These are phyloP conservation scores for Dicentrarchus labrax DNA, from an alignment of 2,113 vertebrate genomes.

Conservation along the genomic window DNA sequence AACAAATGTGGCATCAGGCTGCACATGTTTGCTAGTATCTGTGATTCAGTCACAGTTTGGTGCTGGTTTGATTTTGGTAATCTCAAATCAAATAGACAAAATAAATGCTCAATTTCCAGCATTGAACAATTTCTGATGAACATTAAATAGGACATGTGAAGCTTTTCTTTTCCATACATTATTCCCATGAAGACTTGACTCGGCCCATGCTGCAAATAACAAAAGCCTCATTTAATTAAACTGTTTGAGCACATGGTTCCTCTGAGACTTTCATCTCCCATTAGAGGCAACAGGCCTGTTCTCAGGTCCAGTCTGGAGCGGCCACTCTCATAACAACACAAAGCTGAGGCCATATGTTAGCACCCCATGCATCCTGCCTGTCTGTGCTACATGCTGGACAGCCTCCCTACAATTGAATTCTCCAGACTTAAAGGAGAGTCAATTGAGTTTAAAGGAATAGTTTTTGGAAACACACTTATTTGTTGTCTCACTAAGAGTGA, in stretches of 20 bases:
- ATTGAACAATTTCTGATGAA: background rate
- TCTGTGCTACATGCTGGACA: background rate
- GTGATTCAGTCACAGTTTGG: slow-evolving; percentile 31
- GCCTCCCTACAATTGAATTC: background rate
- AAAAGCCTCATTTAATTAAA: slow-evolving; percentile 30
- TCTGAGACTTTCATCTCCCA: slow-evolving; percentile 39
- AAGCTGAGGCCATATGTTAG: slow-evolving; percentile 29
- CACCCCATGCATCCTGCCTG: background rate
- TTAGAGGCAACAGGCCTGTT: slow-evolving; percentile 19
- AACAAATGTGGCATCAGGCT: slow-evolving; percentile 11
- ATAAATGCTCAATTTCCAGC: slow-evolving; percentile 26
- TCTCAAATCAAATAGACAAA: slow-evolving; percentile 27
- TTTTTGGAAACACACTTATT: background rate
- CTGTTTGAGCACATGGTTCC: slow-evolving; percentile 17
- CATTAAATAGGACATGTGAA: slow-evolving; percentile 2
- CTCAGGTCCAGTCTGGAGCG: slow-evolving; percentile 2
- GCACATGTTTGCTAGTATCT: slow-evolving; percentile 11
- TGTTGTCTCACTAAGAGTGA: background rate
- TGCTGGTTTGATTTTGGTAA: slow-evolving; percentile 20
- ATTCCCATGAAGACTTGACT: slow-evolving; percentile 3
- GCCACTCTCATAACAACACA: slow-evolving; percentile 29
- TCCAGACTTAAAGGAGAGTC: background rate
- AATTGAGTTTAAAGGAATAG: background rate
- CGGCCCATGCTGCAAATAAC: slow-evolving; percentile 1
- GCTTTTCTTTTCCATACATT: background rate